phyloP scores from a whole-genome alignment of 2,888 invertebrate genomes.

The Machimus atricapillus region DNA sequence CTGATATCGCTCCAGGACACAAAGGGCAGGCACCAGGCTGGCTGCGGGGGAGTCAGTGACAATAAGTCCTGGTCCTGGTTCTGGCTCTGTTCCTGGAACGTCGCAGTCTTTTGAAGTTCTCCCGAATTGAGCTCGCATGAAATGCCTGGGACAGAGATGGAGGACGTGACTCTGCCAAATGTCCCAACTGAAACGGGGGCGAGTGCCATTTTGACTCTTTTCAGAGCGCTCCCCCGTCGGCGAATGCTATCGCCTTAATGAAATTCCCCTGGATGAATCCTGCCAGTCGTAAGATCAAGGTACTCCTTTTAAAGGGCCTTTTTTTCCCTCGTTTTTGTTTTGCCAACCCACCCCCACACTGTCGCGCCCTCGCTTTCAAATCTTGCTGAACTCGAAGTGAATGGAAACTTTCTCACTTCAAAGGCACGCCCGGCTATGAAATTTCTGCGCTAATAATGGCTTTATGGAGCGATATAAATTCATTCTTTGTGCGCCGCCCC shows the following conservation, averaged over 20 bases:
- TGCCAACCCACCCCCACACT: neutral
- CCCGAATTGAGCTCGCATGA: neutral
- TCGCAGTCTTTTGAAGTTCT: neutral
- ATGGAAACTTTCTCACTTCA: slow-evolving; percentile 4
- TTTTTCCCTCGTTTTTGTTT: neutral
- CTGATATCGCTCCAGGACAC: neutral
- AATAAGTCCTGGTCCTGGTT: neutral
- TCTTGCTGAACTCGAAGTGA: neutral
- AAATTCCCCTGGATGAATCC: slow-evolving; percentile 7
- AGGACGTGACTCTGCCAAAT: neutral
- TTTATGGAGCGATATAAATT: slow-evolving; percentile 24
- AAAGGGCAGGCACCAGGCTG: neutral
- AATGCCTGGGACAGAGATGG: neutral
- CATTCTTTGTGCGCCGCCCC: neutral
- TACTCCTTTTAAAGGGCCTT: neutral
- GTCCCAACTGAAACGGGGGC: neutral
- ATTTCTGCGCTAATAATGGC: slow-evolving; percentile 26
- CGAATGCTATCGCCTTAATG: neutral
- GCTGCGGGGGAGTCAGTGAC: neutral
- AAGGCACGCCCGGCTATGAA: neutral
- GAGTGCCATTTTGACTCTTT: neutral
- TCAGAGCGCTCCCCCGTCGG: neutral
- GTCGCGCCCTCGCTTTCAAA: neutral
- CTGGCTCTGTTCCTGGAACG: neutral
- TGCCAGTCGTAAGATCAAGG: slow-evolving; percentile 12